phyloP scores from a whole-genome alignment of 2,888 invertebrate species.

The Stenoptilia bipunctidactyla region DNA sequence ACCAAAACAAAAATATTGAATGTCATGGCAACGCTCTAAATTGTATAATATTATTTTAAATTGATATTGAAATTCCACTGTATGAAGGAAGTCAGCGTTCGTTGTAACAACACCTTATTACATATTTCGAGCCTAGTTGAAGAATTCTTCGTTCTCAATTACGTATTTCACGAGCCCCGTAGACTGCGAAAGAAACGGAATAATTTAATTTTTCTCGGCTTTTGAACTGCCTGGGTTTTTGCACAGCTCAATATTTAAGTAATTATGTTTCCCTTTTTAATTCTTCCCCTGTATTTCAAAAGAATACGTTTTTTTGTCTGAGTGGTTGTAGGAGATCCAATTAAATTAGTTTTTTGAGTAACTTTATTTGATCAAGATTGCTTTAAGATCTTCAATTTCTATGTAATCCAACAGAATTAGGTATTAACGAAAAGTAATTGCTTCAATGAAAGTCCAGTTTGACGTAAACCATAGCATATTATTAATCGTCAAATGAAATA shows the following conservation, averaged over 20 bases:
- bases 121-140: constrained; percentile 18
- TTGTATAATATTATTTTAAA: too few relatives aligned
- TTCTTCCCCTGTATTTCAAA: background rate
- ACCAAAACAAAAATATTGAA: too few relatives aligned
- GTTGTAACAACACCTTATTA: constrained; percentile 19
- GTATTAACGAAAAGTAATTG: too few relatives aligned
- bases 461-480: too few relatives aligned
- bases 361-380: constrained; percentile 12
- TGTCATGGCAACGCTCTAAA: too few relatives aligned
- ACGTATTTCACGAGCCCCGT: constrained; percentile 34
- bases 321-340: background rate
- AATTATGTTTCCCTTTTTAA: constrained; percentile 1
- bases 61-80: too few relatives aligned
- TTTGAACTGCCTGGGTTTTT: constrained; percentile 18
- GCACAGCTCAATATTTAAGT: background rate
- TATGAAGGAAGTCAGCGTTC: too few relatives aligned
- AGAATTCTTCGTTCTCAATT: constrained; percentile 38
- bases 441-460: too few relatives aligned
- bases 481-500: too few relatives aligned
- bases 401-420: too few relatives aligned
- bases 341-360: too few relatives aligned
- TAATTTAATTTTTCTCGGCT: constrained; percentile 39
- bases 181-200: constrained; percentile 41
- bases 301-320: constrained; percentile 1
- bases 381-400: too few relatives aligned